phyloP scores from a whole-genome alignment of 2,113 vertebrate species.

The Cottus gobio region DNA sequence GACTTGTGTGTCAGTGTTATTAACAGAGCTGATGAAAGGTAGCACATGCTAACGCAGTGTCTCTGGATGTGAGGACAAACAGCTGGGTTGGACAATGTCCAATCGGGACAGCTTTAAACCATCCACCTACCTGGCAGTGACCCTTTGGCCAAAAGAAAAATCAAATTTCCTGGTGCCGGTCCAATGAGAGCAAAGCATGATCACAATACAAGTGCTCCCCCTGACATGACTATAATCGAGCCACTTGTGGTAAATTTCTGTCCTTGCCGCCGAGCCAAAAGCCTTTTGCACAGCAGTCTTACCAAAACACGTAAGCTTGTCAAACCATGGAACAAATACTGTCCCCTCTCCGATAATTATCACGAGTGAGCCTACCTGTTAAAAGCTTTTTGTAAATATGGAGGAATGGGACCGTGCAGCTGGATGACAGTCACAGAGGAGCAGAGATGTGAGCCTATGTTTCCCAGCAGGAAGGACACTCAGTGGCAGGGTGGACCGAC shows the following conservation, averaged over 20 bases:
- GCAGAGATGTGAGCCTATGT: constrained; percentile 22
- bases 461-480: constrained; percentile 56
- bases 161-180: constrained; percentile 45
- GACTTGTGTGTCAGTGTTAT: not conserved
- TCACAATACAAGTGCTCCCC: constrained; percentile 38
- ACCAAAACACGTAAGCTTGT: constrained; percentile 15
- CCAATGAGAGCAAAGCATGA: constrained; percentile 48
- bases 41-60: not conserved
- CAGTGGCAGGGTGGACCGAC: constrained; percentile 32
- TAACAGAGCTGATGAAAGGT: not conserved
- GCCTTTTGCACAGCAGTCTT: constrained; percentile 44
- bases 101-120: constrained; percentile 60
- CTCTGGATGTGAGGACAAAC: constrained; percentile 47
- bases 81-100: constrained; percentile 68
- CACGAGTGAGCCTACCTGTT: constrained; percentile 14
- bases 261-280: constrained; percentile 36
- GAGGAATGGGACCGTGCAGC: constrained; percentile 2
- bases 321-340: constrained; percentile 34
- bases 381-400: constrained; percentile 48
- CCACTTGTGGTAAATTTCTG: constrained; percentile 47
- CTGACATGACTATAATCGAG: constrained; percentile 40
- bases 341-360: constrained; percentile 1
- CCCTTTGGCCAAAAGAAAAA: constrained; percentile 45
- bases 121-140: constrained; percentile 50
- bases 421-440: constrained; percentile 44